Base-by-base conservation (phyloP, 2,797 vertebrate genomes). In the Smutsia gigantea region DNA sequence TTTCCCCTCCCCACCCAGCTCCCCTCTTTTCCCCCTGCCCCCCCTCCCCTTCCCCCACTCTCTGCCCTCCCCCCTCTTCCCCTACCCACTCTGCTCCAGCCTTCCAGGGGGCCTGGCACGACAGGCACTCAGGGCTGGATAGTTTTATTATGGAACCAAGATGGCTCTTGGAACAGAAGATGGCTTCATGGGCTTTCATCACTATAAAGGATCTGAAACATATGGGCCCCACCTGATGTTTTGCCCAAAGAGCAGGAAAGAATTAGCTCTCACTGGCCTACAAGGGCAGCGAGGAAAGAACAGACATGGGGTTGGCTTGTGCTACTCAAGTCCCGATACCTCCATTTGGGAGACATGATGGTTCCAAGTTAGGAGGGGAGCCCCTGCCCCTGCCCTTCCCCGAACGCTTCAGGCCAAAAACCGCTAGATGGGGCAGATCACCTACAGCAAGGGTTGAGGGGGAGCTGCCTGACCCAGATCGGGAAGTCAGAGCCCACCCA, bases 1-100 rank as follows among this genome's bases (percentile, higher is more conserved):
- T 19, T 13, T 4, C 49, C 61, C 83, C 6, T 10, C 5, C 3
- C 11, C 37, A 0, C 6, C 39, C 39, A 39, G 39, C 39, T 0
- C 21, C 37, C 9, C 13, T 3, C 27, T 18, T 4, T 11, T 49
- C 55, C 25, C 18, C 31, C 17, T 29, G 13, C 6, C n/a, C 4
- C 57, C 7, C 9, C 1, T 12, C 4, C 27, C 49, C 17, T 31
- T 39, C 6, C 72, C 13, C 27, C 63, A 5, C 39, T 37, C 34
- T 71, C 39, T 39, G 39, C 46, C 6, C 27, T 51, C 25, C 27
- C 25, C 3, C 39, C 23, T 11, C 1, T 7, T 25, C 87, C 5
- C 6, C 14, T n/a, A 55, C 59, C 15, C 74, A 9, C 79, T 5
- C 1, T 5, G 13, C 9, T 23, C 46, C 23, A 18, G 61, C 79